Evolutionary conservation across 2,888 invertebrate genomes (phyloP).

Genomic region (Falcaria lacertinaria): DNA sequence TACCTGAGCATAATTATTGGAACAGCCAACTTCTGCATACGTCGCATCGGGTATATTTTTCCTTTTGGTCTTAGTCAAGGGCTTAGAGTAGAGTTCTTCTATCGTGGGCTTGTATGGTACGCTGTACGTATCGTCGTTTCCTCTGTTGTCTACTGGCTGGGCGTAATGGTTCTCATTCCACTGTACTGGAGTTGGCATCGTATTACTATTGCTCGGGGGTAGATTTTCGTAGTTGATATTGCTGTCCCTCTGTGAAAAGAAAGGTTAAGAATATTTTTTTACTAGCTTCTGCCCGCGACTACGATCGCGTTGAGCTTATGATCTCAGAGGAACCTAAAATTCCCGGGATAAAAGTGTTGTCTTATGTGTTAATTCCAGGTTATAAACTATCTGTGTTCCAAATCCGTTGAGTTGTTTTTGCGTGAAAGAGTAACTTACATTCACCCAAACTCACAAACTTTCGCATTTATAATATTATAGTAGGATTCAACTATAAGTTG

Average conservation of each 20-base stretch:
- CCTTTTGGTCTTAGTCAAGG: slow-evolving; percentile 4
- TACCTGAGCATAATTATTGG: not conserved
- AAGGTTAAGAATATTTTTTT: too few species aligned
- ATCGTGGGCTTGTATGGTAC: slow-evolving; percentile 6
- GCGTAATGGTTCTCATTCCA: slow-evolving; percentile 6
- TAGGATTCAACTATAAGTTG: too few species aligned
- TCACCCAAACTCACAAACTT: too few species aligned
- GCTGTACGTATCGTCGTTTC: slow-evolving; percentile 3
- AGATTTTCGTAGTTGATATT: not conserved
- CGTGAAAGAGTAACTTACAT: too few species aligned
- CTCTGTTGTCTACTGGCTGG: not conserved
- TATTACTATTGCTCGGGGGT: not conserved
- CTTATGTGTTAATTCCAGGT: too few species aligned
- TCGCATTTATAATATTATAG: too few species aligned
- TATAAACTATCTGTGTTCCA: too few species aligned
- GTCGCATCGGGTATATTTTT: not conserved
- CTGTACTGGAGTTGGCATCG: not conserved
- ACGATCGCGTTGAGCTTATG: too few species aligned
- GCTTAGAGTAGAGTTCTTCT: slow-evolving; percentile 11
- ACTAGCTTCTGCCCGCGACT: too few species aligned
- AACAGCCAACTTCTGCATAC: not conserved
- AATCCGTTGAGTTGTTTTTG: too few species aligned
- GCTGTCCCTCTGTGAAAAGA: not conserved
- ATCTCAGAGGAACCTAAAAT: too few species aligned
- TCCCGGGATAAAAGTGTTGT: too few species aligned